Percentiles rank a stretch among this genome's conserved stretches.
Conservation (phyloP, 2,113 vertebrate genomes). For the Xiphophorus maculatus region DNA sequence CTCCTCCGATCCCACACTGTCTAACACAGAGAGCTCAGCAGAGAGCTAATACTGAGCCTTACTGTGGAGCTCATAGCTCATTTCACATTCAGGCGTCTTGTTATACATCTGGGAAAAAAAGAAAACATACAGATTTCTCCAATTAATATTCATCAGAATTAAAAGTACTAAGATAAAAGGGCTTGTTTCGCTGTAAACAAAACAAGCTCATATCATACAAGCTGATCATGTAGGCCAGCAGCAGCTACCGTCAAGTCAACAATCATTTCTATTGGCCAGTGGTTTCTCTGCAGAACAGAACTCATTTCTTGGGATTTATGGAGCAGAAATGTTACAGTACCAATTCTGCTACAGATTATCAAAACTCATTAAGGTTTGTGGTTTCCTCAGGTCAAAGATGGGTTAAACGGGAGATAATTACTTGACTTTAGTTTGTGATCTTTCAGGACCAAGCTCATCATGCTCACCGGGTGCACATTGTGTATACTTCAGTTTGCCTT, state of each 20-base stretch:
- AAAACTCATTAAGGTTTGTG: not conserved
- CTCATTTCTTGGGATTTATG: not conserved
- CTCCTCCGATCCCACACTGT: conserved; percentile 38
- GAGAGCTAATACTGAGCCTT: conserved; percentile 64
- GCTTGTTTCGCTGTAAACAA: not conserved
- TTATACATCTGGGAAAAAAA: not conserved
- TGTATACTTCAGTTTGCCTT: not conserved
- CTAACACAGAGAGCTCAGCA: conserved; percentile 50
- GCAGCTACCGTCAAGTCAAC: not conserved
- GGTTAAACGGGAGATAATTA: not conserved
- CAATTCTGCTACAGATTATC: not conserved
- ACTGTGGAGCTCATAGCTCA: not conserved
- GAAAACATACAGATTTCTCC: not conserved
- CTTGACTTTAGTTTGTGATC: not conserved
- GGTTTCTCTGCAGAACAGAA: not conserved
- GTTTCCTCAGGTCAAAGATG: not conserved
- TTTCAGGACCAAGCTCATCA: conserved; percentile 6
- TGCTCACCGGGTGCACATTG: not conserved
- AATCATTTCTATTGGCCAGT: not conserved
- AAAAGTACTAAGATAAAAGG: not conserved
- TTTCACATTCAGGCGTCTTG: not conserved
- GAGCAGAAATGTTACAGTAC: not conserved
- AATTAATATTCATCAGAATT: conserved; percentile 1
- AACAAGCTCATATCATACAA: not conserved
- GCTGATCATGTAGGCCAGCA: not conserved